These are phyloP conservation scores for Cynaeus angustus DNA, from an alignment of 2,888 invertebrate genomes.

Conservation along the genomic window DNA sequence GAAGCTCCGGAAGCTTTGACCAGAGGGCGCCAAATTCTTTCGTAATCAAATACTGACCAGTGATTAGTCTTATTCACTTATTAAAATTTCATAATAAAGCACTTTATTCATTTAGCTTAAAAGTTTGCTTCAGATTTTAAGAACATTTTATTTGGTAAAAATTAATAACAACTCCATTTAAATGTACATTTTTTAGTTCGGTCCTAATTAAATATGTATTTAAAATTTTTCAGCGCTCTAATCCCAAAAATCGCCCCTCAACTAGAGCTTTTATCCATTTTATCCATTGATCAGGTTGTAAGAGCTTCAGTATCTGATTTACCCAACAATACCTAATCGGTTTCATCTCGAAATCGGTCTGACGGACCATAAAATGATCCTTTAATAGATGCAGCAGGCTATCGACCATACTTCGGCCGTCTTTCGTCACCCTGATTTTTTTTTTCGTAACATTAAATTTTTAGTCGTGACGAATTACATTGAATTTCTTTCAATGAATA, in stretches of 20 bases:
- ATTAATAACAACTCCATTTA: too few species aligned
- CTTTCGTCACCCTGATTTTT: constrained; percentile 13
- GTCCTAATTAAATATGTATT: not conserved
- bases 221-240: not conserved
- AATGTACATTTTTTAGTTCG: too few species aligned
- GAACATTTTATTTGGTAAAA: too few species aligned
- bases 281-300: constrained; percentile 34
- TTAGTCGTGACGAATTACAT: constrained; percentile 42
- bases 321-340: constrained; percentile 43
- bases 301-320: constrained; percentile 40
- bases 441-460: constrained; percentile 49
- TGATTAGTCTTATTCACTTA: too few species aligned
- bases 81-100: too few species aligned
- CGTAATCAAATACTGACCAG: too few species aligned
- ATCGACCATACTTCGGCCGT: constrained; percentile 2
- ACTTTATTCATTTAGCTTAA: too few species aligned
- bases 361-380: constrained; percentile 44
- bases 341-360: constrained; percentile 29
- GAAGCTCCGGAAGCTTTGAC: not conserved
- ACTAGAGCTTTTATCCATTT: constrained; percentile 11
- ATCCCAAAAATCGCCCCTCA: not conserved
- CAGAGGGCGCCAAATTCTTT: not conserved
- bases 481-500: constrained; percentile 30
- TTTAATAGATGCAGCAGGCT: constrained; percentile 31
- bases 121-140: too few species aligned